Base-by-base conservation (phyloP, 2,888 invertebrate species). In the Apantesis nais region DNA sequence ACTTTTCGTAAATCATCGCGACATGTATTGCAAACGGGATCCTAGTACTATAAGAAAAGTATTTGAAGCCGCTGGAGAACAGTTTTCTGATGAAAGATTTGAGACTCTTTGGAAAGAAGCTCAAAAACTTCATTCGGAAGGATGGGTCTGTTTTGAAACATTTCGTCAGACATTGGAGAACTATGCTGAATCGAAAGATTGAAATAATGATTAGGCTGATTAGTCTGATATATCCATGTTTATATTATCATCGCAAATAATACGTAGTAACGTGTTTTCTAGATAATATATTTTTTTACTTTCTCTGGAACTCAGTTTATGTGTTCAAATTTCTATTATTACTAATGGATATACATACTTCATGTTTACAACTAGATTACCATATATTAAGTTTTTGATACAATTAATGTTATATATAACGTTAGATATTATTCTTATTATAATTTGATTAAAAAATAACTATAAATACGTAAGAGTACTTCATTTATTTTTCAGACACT, bases 71-170 rank as follows among this genome's bases (percentile, higher is more conserved):
- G 80, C 92, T 4, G 96, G 96, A 2, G 95, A 95, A 78, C 84
- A 88, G 69, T 93, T 96, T 72, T 90, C 90, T 8, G 94, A 94
- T 41, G 91, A 95, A 72, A 86, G 84, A 37, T 96, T 96, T 80
- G 87, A 93, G 58, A 83, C 85, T 70, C 78, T 96, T 74, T 96
- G 96, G 96, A 86, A 94, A 73, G 89, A 93, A 76, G 96, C 96
- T 3, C 85, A 92, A 75, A 90, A 94, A 76, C 82, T 86, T 69
- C 96, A 96, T 83, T 91, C 94, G 52, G 88, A 93, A 76, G 95
- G 95, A 5, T 89, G 89, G 86, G 96, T 96, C 41, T 96, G 96
- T 78, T 94, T 92, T 61, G 95, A 96, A 85, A 96, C 96, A 12
- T 96, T 96, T 75, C 85, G 90, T 3, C 82, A 75, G 68, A 88